Percentiles rank a stretch among this genome's conserved stretches.
Conservation (phyloP, 2,888 invertebrate genomes). For the Lampropteryx suffumata region DNA sequence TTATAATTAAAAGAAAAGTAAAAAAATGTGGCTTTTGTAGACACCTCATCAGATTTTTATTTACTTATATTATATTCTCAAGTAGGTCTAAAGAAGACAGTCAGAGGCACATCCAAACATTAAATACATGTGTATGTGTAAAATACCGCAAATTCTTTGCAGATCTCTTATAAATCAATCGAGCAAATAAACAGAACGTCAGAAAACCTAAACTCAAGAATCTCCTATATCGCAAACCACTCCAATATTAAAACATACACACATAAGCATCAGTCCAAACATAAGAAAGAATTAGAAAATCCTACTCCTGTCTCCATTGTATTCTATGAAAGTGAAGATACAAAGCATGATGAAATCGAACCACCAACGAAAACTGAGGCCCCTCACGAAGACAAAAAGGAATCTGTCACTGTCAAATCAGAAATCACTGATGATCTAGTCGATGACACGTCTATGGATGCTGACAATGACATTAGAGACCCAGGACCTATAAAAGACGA, state of each 20-base stretch:
- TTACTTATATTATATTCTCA: no score
- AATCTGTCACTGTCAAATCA: background rate
- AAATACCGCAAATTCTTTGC: conserved; percentile 17
- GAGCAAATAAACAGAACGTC: conserved; percentile 15
- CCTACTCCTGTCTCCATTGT: background rate
- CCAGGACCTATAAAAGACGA: conserved; percentile 3
- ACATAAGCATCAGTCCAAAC: conserved; percentile 7
- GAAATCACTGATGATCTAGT: conserved; percentile 9
- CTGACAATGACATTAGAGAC: conserved; percentile 6
- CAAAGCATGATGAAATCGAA: conserved; percentile 21
- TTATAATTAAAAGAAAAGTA: no score
- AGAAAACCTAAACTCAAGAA: conserved; percentile 17
- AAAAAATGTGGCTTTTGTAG: no score
- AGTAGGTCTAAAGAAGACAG: no score
- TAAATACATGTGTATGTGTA: no score
- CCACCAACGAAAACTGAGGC: background rate
- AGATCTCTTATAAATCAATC: conserved; percentile 52
- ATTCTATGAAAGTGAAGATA: conserved; percentile 14
- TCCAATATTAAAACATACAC: conserved; percentile 18
- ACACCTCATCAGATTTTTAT: no score
- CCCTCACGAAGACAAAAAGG: background rate
- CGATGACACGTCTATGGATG: conserved; percentile 1
- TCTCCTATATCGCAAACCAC: conserved; percentile 9
- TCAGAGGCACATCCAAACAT: no score
- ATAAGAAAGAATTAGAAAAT: background rate